Percentiles rank a stretch among this genome's conserved stretches.
Conservation (phyloP, 2,888 invertebrate genomes). For the Sturmia bella region DNA sequence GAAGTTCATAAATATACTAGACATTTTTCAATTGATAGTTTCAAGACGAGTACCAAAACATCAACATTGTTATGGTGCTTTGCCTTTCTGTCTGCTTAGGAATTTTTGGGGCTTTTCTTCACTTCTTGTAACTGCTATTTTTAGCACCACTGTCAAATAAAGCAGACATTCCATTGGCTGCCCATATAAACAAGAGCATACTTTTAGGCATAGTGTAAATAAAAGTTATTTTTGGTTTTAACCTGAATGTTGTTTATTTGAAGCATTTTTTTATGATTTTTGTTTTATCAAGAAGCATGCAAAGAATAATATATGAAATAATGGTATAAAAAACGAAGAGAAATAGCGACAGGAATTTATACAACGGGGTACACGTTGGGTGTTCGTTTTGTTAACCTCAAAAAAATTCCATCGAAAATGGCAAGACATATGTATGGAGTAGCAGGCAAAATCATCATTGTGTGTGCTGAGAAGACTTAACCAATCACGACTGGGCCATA, state of each 20-base stretch:
- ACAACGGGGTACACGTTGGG: constrained; percentile 72
- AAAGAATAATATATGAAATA: constrained; percentile 37
- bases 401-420: constrained; percentile 15
- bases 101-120: not conserved
- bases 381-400: constrained; percentile 32
- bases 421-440: constrained; percentile 27
- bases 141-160: constrained; percentile 42
- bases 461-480: constrained; percentile 7
- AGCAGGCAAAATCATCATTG: constrained; percentile 23
- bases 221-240: constrained; percentile 69
- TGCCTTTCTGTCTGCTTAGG: too few species aligned
- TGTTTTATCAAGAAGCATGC: constrained; percentile 30
- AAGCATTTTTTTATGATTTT: constrained; percentile 59
- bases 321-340: constrained; percentile 30
- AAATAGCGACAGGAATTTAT: constrained; percentile 54
- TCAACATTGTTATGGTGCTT: too few species aligned
- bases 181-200: constrained; percentile 58
- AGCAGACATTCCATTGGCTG: constrained; percentile 8
- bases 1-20: too few species aligned
- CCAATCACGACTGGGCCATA: constrained; percentile 65
- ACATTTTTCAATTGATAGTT: too few species aligned
- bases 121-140: not conserved
- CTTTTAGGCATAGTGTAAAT: constrained; percentile 68
- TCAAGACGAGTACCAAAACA: too few species aligned
- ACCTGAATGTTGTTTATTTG: constrained; percentile 72